Percentiles rank a stretch among this genome's conserved stretches.
These are phyloP conservation scores for Tamias sibiricus DNA, from an alignment of 2,113 vertebrate species.

Conservation along the genomic window DNA sequence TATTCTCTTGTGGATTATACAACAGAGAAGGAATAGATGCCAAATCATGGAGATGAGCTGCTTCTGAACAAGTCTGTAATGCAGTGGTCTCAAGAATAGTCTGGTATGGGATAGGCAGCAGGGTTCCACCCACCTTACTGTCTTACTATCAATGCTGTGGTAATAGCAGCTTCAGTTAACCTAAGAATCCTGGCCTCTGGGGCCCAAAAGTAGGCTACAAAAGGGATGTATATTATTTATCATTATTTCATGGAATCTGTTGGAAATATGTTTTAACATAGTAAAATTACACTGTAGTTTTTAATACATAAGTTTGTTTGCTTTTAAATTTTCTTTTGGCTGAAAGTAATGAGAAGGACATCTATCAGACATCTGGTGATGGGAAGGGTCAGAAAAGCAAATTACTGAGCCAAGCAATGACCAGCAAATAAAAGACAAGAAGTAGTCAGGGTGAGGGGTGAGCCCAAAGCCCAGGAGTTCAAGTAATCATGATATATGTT, in stretches of 20 bases:
- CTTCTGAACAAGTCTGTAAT: background rate
- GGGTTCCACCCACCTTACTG: background rate
- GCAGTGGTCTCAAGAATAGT: background rate
- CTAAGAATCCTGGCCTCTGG: background rate
- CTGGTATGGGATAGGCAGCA: background rate
- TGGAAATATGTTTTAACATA: background rate
- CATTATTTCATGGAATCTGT: background rate
- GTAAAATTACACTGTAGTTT: background rate
- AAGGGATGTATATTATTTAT: background rate
- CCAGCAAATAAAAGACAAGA: background rate
- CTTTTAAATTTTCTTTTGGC: conserved; percentile 5
- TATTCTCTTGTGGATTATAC: background rate
- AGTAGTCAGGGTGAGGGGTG: background rate
- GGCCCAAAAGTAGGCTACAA: background rate
- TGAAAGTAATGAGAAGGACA: background rate
- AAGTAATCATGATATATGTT: background rate
- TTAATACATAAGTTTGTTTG: background rate
- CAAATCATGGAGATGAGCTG: background rate
- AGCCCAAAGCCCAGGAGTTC: background rate
- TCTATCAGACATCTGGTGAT: background rate
- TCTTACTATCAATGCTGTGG: background rate
- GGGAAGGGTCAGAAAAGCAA: background rate
- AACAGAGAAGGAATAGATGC: background rate
- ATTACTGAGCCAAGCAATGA: background rate
- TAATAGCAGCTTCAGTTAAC: background rate